Conservation (phyloP, 2,797 vertebrate genomes). For the Thaleichthys pacificus region DNA sequence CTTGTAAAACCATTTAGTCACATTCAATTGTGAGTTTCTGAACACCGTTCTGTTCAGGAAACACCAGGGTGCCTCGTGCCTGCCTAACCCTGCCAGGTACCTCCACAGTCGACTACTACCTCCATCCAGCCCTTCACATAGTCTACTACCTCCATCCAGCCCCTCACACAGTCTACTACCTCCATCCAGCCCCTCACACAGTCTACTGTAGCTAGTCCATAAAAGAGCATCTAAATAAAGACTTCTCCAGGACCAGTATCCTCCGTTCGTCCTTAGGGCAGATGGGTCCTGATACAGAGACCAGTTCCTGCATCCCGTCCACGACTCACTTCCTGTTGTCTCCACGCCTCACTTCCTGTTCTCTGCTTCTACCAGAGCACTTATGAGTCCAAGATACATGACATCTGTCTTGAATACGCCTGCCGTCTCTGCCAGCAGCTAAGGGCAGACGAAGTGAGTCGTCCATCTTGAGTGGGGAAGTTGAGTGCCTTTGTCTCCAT, state of each 20-base stretch:
- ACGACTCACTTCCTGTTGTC: constrained; percentile 1
- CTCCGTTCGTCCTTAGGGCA: constrained; percentile 27
- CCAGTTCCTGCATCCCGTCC: constrained; percentile 9
- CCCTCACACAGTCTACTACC: too few relatives aligned
- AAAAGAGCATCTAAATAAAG: constrained; percentile 16
- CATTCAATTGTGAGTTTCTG: background rate
- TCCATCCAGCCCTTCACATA: too few relatives aligned
- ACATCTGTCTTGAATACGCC: constrained; percentile 48
- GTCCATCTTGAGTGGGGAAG: constrained; percentile 41
- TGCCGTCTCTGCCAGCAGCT: constrained; percentile 27
- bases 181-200: constrained; percentile 19
- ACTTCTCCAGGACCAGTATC: too few relatives aligned
- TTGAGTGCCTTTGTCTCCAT: constrained; percentile 20
- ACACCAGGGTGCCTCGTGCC: background rate
- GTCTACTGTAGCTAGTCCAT: constrained; percentile 28
- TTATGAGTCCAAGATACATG: constrained; percentile 46
- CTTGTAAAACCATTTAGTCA: too few relatives aligned
- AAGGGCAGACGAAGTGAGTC: constrained; percentile 35
- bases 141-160: too few relatives aligned
- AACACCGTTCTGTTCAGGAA: background rate
- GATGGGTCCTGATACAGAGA: too few relatives aligned
- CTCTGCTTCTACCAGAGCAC: constrained; percentile 37
- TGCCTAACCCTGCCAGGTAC: too few relatives aligned
- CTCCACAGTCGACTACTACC: too few relatives aligned
- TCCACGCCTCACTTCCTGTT: background rate